Evolutionary conservation across 2,797 vertebrate genomes (phyloP).

Genomic region (Tangara arthus): DNA sequence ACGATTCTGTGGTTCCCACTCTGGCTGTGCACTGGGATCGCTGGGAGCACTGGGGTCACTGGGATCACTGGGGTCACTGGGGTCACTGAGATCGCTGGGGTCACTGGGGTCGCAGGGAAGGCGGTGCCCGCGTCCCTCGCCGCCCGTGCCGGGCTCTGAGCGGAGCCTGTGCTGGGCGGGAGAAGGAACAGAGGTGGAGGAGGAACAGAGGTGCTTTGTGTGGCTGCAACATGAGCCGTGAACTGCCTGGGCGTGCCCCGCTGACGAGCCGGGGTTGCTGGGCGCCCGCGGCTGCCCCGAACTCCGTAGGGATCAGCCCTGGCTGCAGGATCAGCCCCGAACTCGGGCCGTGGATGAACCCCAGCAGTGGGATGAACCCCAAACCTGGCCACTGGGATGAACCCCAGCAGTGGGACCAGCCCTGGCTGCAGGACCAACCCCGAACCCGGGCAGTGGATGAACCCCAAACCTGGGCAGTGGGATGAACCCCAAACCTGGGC

Average conservation of each 20-base stretch:
- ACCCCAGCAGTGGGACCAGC: too few relatives aligned
- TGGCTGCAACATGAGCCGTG: background rate
- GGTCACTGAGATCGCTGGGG: too few relatives aligned
- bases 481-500: too few relatives aligned
- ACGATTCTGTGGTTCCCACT: rapidly evolving
- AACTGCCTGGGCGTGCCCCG: background rate
- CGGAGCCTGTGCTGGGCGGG: background rate
- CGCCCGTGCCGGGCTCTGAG: background rate
- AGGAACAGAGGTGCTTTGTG: background rate
- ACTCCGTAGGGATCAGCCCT: background rate
- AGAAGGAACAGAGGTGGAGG: too few relatives aligned
- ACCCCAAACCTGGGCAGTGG: background rate
- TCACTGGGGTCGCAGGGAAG: background rate
- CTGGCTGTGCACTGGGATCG: background rate
- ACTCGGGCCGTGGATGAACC: too few relatives aligned
- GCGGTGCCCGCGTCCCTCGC: rapidly evolving
- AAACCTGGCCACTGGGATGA: too few relatives aligned
- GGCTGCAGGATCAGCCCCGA: too few relatives aligned
- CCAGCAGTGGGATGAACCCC: too few relatives aligned
- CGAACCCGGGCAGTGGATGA: too few relatives aligned
- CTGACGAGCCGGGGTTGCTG: background rate
- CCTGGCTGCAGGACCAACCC: too few relatives aligned
- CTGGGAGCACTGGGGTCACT: background rate
- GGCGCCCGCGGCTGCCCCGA: background rate
- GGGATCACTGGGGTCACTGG: too few relatives aligned